Conservation (phyloP, 2,888 invertebrate species). For the Tanypteryx hageni region DNA sequence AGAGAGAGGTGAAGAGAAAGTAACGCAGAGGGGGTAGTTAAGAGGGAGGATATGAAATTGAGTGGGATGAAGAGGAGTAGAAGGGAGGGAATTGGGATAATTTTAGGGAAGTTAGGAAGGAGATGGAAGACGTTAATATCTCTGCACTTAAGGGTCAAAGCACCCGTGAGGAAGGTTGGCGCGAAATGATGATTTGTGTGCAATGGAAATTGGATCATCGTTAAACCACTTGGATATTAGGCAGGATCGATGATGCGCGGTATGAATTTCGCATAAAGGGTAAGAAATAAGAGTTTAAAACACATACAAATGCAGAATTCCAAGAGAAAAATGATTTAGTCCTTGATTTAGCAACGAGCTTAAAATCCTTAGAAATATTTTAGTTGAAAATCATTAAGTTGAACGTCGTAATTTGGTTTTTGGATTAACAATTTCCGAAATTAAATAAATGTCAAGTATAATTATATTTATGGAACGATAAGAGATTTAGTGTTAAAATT, state of each 20-base stretch:
- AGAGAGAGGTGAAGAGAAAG: not conserved
- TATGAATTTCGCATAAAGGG: not conserved
- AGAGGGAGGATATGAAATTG: not conserved
- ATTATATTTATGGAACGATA: no score
- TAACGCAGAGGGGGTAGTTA: not conserved
- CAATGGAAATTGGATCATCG: slow-evolving; percentile 9
- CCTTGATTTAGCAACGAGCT: no score
- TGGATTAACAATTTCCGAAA: no score
- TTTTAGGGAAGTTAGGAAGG: not conserved
- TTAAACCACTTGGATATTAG: not conserved
- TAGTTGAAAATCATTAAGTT: no score
- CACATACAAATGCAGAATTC: no score
- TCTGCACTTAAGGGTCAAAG: not conserved
- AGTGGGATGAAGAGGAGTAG: not conserved
- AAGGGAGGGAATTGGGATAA: no score
- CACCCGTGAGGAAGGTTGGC: not conserved
- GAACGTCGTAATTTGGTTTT: no score
- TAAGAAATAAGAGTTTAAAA: no score
- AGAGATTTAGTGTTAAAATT: no score
- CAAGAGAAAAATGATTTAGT: no score
- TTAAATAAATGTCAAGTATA: no score
- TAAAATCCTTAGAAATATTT: no score
- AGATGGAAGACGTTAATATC: not conserved
- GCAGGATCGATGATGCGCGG: not conserved
- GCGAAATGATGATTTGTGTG: not conserved